Conservation (phyloP, 2,888 invertebrate species). For the Chloroclysta siterata region DNA sequence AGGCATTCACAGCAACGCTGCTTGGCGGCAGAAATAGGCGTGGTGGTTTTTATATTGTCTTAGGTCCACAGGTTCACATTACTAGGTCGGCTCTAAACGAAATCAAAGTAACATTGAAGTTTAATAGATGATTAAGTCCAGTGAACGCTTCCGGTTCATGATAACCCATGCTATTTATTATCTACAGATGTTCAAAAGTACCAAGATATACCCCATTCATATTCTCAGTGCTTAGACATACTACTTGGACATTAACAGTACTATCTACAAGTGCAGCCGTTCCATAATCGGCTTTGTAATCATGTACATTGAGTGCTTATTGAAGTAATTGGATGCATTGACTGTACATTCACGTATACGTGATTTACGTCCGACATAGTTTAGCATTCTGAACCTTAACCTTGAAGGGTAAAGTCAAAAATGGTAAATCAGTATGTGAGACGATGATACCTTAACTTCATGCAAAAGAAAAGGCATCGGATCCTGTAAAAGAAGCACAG, state of each 20-base stretch:
- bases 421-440: constrained; percentile 29
- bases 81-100: neutral
- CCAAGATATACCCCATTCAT: constrained; percentile 29
- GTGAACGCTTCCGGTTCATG: constrained; percentile 20
- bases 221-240: constrained; percentile 40
- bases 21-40: too few species aligned
- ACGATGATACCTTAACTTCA: constrained; percentile 34
- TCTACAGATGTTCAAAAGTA: constrained; percentile 28
- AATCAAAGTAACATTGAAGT: neutral
- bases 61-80: neutral
- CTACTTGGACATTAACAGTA: constrained; percentile 55
- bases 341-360: constrained; percentile 40
- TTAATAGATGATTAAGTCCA: neutral
- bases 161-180: constrained; percentile 22
- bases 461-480: constrained; percentile 33
- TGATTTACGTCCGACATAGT: constrained; percentile 24
- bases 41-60: too few species aligned
- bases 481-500: constrained; percentile 44
- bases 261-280: constrained; percentile 45
- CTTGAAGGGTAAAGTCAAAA: constrained; percentile 16
- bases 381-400: constrained; percentile 23
- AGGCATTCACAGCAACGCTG: too few species aligned
- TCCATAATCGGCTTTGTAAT: constrained; percentile 23
- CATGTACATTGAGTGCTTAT: constrained; percentile 31
- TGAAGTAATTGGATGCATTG: constrained; percentile 27